Evolutionary conservation across 1,140 invertebrate species (phyloP), one percentile per base, ranked within the genome.

Genomic region (Caenorhabditis remanei): DNA sequence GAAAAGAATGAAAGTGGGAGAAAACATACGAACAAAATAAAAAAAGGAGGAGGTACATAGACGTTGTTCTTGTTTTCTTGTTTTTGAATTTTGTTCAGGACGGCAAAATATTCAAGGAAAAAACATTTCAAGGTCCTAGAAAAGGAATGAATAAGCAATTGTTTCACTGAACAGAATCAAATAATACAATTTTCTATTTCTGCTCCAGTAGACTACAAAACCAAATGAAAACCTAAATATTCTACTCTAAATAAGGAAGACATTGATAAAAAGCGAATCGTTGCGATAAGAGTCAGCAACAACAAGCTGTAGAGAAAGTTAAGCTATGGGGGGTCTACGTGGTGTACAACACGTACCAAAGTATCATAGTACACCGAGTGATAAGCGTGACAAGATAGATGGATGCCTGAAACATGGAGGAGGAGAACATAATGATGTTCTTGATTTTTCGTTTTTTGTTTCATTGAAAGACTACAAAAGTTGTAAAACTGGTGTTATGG

Each of bases 321-420:
- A 79, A 79, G 71, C 46, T 24, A 50, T 46, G 71, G 43, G 65
- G 41, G 65, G 13, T 71, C 43, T n/a, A 43, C 21, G 2, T 67
- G n/a, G 41, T 79, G 32, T 79, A 71, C 43, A 71, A 2, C 67
- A n/a, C 21, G 71, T 50, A 50, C 46, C n/a, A 79, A 50, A 79
- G 71, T 79, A 79, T 79, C 71, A 79, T 79, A 79, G 71, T 79
- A 79, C 71, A 50, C 8, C 46, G 71, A 79, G 11, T 79, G 71
- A 79, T 79, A 79, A 79, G 71, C 71, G 46, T 79, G 71, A 50
- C 71, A 50, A 63, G 71, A 50, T 43, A 71, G 41, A 71, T 9
- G 19, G 46, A 6, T 46, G 67, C 9, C 50, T 21, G 71, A 79
- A 79, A 79, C 21, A 13, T 3, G 21, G 40, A 19, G 71, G 21